Conservation (phyloP, 2,888 invertebrate genomes). For the Paralinhomoeus sp. region DNA sequence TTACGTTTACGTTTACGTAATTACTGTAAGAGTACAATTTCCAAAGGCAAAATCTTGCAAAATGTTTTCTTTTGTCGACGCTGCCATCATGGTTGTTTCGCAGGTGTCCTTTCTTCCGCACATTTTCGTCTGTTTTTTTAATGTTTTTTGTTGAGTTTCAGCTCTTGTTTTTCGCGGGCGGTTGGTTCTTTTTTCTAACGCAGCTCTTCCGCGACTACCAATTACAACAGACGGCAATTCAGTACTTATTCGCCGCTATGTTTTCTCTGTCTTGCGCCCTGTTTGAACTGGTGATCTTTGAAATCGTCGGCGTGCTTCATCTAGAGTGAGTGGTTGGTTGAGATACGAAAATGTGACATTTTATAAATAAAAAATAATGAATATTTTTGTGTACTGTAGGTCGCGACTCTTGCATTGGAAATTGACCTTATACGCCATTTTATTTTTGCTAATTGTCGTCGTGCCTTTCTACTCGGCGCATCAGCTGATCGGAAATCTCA, state of each 20-base stretch:
- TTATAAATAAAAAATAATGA: no score
- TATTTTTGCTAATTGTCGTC: constrained; percentile 78
- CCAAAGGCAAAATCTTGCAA: no score
- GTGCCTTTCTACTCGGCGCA: constrained; percentile 87
- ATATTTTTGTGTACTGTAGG: constrained; percentile 39
- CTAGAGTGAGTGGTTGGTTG: constrained; percentile 42
- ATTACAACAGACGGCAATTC: constrained; percentile 60
- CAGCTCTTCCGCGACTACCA: constrained; percentile 91
- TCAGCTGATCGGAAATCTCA: constrained; percentile 55
- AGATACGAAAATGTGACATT: no score
- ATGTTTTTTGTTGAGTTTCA: constrained; percentile 27
- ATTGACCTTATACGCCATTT: constrained; percentile 59
- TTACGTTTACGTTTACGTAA: no score
- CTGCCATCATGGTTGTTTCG: no score
- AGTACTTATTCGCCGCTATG: constrained; percentile 80
- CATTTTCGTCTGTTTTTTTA: no score
- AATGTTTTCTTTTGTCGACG: no score
- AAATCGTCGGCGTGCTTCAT: constrained; percentile 77
- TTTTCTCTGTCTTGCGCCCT: constrained; percentile 90
- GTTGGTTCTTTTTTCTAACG: constrained; percentile 94
- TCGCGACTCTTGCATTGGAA: constrained; percentile 88
- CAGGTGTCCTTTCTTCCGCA: no score
- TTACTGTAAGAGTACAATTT: no score
- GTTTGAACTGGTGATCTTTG: constrained; percentile 98
- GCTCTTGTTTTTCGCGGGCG: constrained; percentile 79